These are phyloP conservation scores for Atherinosoma microstoma DNA, from an alignment of 2,797 vertebrate species.

Conservation along the genomic window DNA sequence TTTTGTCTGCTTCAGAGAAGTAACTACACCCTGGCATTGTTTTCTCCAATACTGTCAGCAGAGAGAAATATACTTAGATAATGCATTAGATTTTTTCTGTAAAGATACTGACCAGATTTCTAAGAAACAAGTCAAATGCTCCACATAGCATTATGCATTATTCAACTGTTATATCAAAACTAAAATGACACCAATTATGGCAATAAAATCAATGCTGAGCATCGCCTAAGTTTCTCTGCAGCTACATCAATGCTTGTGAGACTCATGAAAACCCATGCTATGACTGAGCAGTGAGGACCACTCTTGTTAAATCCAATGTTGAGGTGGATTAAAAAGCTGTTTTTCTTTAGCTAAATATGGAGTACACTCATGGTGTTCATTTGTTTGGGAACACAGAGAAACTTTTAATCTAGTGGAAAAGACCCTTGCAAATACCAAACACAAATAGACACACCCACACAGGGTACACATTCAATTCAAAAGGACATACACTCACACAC, in stretches of 20 bases:
- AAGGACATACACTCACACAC: slow-evolving; percentile 22
- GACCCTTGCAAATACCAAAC: slow-evolving; percentile 52
- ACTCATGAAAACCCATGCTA: slow-evolving; percentile 36
- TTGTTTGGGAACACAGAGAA: slow-evolving; percentile 59
- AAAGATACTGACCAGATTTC: slow-evolving; percentile 48
- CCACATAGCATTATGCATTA: slow-evolving; percentile 21
- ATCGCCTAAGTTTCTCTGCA: slow-evolving; percentile 31
- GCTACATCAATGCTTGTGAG: slow-evolving; percentile 26
- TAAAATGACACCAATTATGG: slow-evolving; percentile 62
- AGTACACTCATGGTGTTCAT: slow-evolving; percentile 32
- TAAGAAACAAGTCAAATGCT: slow-evolving; percentile 40
- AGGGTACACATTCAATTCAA: slow-evolving; percentile 29
- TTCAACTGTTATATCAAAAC: slow-evolving; percentile 48
- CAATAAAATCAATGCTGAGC: slow-evolving; percentile 38
- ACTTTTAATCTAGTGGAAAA: slow-evolving; percentile 61
- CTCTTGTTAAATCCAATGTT: slow-evolving; percentile 44
- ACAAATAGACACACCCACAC: slow-evolving; percentile 62
- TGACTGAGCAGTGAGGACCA: slow-evolving; percentile 18
- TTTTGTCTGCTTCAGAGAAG: slow-evolving; percentile 33
- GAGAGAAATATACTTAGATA: slow-evolving; percentile 48
- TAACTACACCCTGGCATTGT: slow-evolving; percentile 50
- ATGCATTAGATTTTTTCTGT: slow-evolving; percentile 46
- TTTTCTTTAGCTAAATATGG: slow-evolving; percentile 35
- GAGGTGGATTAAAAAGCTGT: slow-evolving; percentile 52
- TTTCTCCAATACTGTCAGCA: slow-evolving; percentile 46